phyloP scores from a whole-genome alignment of 2,888 invertebrate species.

The Tetropium fuscum region DNA sequence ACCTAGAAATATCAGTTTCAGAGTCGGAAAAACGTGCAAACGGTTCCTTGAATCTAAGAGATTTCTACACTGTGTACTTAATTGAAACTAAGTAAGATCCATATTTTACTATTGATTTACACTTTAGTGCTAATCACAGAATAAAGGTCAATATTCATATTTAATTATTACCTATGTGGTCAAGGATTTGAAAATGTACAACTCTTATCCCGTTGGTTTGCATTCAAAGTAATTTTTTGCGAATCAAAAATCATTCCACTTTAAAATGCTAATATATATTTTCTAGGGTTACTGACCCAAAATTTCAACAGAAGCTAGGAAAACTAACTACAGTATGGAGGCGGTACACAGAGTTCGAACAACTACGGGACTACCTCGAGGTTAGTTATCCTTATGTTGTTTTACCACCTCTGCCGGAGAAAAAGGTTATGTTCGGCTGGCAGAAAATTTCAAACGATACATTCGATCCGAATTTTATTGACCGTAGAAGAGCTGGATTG shows the following conservation, averaged over 20 bases:
- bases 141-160: slow-evolving; percentile 29
- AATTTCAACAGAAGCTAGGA: slow-evolving; percentile 70
- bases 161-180: slow-evolving; percentile 5
- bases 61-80: slow-evolving; percentile 83
- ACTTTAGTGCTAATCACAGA: slow-evolving; percentile 24
- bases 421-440: slow-evolving; percentile 82
- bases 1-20: slow-evolving; percentile 80
- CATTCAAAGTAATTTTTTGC: slow-evolving; percentile 23
- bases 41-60: slow-evolving; percentile 79
- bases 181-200: slow-evolving; percentile 31
- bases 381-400: slow-evolving; percentile 84
- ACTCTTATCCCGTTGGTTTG: slow-evolving; percentile 22
- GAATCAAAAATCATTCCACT: not conserved
- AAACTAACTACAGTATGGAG: slow-evolving; percentile 80
- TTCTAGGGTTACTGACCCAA: slow-evolving; percentile 75
- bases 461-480: slow-evolving; percentile 87
- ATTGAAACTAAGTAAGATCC: slow-evolving; percentile 80
- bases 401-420: slow-evolving; percentile 86
- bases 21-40: slow-evolving; percentile 84
- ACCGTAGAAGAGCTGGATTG: slow-evolving; percentile 82
- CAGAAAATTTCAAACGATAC: slow-evolving; percentile 82
- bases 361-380: slow-evolving; percentile 81
- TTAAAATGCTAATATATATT: slow-evolving; percentile 24
- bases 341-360: slow-evolving; percentile 87
- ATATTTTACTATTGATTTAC: slow-evolving; percentile 15